Conservation (phyloP, 2,888 invertebrate species). For the Alloplasta piceator region DNA sequence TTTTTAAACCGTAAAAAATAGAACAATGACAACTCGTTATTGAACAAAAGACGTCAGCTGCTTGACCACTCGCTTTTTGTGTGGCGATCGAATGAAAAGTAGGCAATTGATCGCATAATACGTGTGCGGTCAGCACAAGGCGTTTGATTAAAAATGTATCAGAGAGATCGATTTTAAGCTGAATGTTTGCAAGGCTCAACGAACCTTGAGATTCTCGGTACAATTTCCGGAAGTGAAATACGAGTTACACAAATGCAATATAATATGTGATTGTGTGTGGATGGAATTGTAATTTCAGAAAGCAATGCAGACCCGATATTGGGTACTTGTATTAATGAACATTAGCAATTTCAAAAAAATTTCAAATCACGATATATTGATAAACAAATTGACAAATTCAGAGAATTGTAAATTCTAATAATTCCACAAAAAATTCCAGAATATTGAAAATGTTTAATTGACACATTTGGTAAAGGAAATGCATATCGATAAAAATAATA, state of each 20-base stretch:
- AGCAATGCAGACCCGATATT: slow-evolving; percentile 3
- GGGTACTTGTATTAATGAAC: too few species aligned
- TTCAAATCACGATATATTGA: too few species aligned
- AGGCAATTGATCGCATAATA: not conserved
- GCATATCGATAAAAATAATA: too few species aligned
- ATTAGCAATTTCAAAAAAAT: too few species aligned
- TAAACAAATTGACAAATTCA: too few species aligned
- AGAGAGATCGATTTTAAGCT: slow-evolving; percentile 39
- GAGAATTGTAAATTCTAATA: too few species aligned
- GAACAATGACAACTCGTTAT: too few species aligned
- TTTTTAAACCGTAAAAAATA: too few species aligned
- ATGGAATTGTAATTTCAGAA: not conserved
- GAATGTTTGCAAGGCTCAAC: slow-evolving; percentile 32
- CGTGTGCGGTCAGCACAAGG: not conserved
- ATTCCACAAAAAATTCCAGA: too few species aligned
- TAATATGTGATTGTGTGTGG: not conserved
- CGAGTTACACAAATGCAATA: slow-evolving; percentile 4
- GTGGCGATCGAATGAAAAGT: not conserved
- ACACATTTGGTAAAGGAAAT: too few species aligned
- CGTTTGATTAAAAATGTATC: slow-evolving; percentile 42
- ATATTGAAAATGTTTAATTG: too few species aligned
- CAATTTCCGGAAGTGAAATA: slow-evolving; percentile 36
- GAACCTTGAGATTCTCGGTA: slow-evolving; percentile 49
- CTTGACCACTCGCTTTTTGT: not conserved
- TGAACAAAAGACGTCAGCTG: too few species aligned